A percentile compares a stretch with the other conserved stretches of the same genome.
phyloP scores from a whole-genome alignment of 2,797 vertebrate genomes.

The Cirrhinus mrigala region DNA sequence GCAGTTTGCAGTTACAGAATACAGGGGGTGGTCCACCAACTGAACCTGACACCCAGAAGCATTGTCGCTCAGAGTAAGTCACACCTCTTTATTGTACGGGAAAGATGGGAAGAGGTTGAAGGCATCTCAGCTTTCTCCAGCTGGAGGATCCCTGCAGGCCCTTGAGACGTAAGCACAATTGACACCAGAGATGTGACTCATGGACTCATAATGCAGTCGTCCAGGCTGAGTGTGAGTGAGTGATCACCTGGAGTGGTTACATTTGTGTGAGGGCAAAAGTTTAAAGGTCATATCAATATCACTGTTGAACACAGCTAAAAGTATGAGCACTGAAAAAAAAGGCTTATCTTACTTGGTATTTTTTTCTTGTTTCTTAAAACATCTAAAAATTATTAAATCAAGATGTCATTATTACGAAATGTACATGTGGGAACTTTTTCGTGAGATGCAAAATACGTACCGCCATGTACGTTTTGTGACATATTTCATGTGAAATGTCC shows the following conservation, averaged over 20 bases:
- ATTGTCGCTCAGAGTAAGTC: constrained; percentile 57
- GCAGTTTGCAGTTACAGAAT: constrained; percentile 42
- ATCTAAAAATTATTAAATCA: no score
- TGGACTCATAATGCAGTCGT: constrained; percentile 43
- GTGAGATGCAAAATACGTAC: no score
- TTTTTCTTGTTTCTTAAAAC: no score
- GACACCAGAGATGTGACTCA: constrained; percentile 46
- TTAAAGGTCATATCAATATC: constrained; percentile 4
- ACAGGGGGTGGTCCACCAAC: constrained; percentile 31
- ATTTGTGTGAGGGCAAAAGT: constrained; percentile 14
- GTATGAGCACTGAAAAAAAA: neutral
- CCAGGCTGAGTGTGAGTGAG: constrained; percentile 28
- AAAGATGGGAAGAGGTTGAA: constrained; percentile 47
- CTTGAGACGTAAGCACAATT: constrained; percentile 40
- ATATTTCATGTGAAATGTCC: no score
- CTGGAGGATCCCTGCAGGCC: constrained; percentile 47
- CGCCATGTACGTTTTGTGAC: no score
- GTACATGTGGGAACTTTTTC: no score
- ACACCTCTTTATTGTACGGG: constrained; percentile 60
- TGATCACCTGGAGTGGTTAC: constrained; percentile 21
- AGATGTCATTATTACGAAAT: no score
- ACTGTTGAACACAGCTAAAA: neutral
- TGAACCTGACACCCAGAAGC: constrained; percentile 60
- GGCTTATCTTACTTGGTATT: no score
- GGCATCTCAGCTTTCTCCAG: constrained; percentile 57